Conservation (phyloP, 2,113 vertebrate genomes). For the Pleuronectes platessa region DNA sequence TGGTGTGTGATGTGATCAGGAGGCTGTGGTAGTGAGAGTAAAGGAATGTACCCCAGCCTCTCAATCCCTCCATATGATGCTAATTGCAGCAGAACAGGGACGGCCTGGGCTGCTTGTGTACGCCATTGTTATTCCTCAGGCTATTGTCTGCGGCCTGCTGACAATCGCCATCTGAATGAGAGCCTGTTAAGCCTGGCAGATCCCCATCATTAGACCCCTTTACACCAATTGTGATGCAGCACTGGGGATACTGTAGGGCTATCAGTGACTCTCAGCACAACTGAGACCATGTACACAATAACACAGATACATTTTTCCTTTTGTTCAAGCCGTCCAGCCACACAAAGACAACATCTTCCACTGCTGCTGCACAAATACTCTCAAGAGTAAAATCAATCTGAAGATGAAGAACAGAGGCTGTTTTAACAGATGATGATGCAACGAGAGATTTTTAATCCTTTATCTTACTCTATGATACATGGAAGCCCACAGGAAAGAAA, state of each 20-base stretch:
- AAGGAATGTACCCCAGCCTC: slow-evolving; percentile 72
- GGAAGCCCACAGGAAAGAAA: no score
- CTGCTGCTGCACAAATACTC: neutral
- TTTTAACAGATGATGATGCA: no score
- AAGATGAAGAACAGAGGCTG: no score
- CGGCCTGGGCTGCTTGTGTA: slow-evolving; percentile 69
- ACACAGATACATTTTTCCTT: slow-evolving; percentile 16
- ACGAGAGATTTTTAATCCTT: no score
- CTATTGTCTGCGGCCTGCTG: slow-evolving; percentile 65
- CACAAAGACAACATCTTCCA: slow-evolving; percentile 13
- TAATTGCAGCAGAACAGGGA: slow-evolving; percentile 74
- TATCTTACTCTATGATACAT: no score
- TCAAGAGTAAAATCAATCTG: no score
- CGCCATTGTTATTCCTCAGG: slow-evolving; percentile 72
- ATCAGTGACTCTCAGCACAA: slow-evolving; percentile 50
- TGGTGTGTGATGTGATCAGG: slow-evolving; percentile 58
- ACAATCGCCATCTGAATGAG: slow-evolving; percentile 70
- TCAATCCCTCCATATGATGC: slow-evolving; percentile 72
- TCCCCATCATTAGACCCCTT: slow-evolving; percentile 72
- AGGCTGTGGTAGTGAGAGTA: slow-evolving; percentile 56
- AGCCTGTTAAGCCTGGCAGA: slow-evolving; percentile 67
- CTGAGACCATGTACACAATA: slow-evolving; percentile 9
- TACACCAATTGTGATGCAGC: slow-evolving; percentile 68
- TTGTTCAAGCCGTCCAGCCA: neutral
- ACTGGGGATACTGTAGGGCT: slow-evolving; percentile 60